Conservation (phyloP, 2,113 vertebrate genomes). For the Rhagologus leucostigma region DNA sequence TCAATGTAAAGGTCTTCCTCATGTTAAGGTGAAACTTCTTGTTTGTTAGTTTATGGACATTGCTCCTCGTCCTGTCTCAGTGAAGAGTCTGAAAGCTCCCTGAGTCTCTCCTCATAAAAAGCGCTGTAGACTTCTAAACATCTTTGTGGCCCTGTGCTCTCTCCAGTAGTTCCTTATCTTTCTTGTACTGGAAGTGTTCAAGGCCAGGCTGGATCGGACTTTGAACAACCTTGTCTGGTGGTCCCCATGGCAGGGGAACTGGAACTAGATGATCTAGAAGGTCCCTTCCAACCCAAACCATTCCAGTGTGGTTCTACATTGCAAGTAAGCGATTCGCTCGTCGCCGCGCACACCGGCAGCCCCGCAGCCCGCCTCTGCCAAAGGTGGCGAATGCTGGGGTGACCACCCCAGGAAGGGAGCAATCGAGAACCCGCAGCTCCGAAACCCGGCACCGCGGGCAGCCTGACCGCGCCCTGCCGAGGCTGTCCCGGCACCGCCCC, state of each 20-base stretch:
- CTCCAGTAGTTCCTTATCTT: not conserved
- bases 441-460: rapidly evolving
- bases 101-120: not conserved
- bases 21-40: not conserved
- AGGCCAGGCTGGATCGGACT: not conserved
- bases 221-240: not conserved
- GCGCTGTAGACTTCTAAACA: not conserved
- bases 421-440: rapidly evolving
- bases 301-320: not conserved
- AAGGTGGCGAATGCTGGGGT: not conserved
- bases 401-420: rapidly evolving
- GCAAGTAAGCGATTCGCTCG: not conserved
- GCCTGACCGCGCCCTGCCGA: rapidly evolving
- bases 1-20: not conserved
- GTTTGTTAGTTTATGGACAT: not conserved
- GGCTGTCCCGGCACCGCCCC: rapidly evolving
- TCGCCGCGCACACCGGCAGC: not conserved
- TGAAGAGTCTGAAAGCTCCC: not conserved
- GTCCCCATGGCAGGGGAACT: not conserved
- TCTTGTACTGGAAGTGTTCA: not conserved
- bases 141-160: not conserved
- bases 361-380: not conserved
- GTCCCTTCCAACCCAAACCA: not conserved
- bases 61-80: no score
- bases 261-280: not conserved